phyloP scores from a whole-genome alignment of 2,797 vertebrate species.

The Parauchenoglanis ngamensis region DNA sequence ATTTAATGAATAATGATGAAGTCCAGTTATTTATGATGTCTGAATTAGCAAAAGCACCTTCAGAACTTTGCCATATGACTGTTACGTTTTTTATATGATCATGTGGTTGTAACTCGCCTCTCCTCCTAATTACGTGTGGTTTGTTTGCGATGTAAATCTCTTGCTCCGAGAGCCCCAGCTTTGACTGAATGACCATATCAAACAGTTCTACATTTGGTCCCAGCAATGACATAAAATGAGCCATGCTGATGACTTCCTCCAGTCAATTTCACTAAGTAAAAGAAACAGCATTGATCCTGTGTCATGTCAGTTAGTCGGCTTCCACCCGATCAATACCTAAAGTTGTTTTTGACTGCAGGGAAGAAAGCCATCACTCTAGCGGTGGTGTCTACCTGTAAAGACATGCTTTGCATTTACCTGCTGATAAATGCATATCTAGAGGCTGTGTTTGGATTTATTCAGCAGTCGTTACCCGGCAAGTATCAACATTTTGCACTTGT shows the following conservation, averaged over 20 bases:
- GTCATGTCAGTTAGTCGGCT: neutral
- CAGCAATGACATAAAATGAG: neutral
- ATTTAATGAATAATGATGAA: slow-evolving; percentile 9
- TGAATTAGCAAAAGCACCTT: neutral
- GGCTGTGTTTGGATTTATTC: neutral
- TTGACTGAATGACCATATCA: neutral
- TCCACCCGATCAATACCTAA: neutral
- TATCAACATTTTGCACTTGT: neutral
- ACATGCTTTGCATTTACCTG: neutral
- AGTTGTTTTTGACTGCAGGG: neutral
- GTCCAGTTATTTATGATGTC: neutral
- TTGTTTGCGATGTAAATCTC: neutral
- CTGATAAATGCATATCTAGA: slow-evolving; percentile 3
- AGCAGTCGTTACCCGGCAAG: neutral
- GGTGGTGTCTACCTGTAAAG: neutral
- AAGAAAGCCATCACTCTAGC: slow-evolving; percentile 15
- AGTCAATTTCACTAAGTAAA: neutral
- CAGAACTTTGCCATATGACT: neutral
- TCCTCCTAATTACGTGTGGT: neutral
- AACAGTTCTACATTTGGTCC: neutral
- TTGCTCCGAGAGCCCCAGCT: neutral
- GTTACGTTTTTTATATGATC: neutral
- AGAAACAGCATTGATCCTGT: slow-evolving; percentile 8
- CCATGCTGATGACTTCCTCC: neutral
- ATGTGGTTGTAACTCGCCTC: neutral